A percentile compares a stretch with the other conserved stretches of the same genome.
Conservation (phyloP, 2,888 invertebrate species). For the Germaria angustata region DNA sequence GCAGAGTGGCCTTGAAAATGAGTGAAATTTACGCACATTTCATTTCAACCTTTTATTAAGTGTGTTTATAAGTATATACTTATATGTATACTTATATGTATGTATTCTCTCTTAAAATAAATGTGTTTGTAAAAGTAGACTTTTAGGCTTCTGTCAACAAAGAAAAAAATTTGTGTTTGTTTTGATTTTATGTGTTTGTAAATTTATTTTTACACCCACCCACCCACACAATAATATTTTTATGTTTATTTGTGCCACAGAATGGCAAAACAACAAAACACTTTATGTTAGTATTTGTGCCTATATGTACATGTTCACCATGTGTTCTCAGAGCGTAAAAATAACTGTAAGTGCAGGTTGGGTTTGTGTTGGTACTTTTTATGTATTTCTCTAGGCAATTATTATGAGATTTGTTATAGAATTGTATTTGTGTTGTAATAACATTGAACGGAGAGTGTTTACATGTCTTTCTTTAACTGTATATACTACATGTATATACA, state of each 20-base stretch:
- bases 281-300: not conserved
- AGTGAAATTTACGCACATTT: not conserved
- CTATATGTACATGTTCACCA: not conserved
- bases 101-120: not conserved
- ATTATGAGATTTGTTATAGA: too few relatives aligned
- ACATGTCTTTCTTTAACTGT: too few relatives aligned
- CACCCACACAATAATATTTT: not conserved
- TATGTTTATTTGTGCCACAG: not conserved
- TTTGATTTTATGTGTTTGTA: not conserved
- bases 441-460: too few relatives aligned
- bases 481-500: too few relatives aligned
- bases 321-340: slow-evolving; percentile 18
- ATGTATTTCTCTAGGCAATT: too few relatives aligned
- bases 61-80: too few relatives aligned
- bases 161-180: not conserved
- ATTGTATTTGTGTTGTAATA: too few relatives aligned
- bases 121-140: slow-evolving; percentile 19
- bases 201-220: not conserved
- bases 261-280: not conserved
- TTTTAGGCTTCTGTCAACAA: slow-evolving; percentile 40
- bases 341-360: not conserved
- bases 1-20: not conserved
- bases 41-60: not conserved
- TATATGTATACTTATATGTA: not conserved
- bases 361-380: not conserved